Evolutionary conservation across 64 coral and sea anemone species (phyloP), one percentile per base, ranked within the genome.

Genomic region (Pocillopora damicornis): DNA sequence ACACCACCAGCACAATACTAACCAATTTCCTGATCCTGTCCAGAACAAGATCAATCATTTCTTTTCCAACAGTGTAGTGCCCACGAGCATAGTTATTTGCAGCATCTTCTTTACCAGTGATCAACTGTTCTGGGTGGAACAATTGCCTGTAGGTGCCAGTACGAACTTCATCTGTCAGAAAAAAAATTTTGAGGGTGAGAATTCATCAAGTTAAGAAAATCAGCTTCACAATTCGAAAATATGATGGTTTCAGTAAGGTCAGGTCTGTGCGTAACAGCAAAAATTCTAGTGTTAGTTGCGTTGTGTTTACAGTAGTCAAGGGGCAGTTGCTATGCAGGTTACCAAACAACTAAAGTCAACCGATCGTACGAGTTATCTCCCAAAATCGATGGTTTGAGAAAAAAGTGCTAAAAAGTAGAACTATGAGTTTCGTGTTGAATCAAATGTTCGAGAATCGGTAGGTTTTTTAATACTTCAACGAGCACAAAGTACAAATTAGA

Each of bases 71-170:
- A 18, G 75, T 77, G 75, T 77, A 77, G 75, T 77, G 75, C 34
- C 75, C 75, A 57, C 75, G 75, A 57, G 75, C 75, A 77, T 77
- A 77, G 75, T 77, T 77, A 15, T 77, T 77, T 22, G 75, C 75
- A 17, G 75, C 75, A 77, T 77, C 75, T 22, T 77, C 75, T 58
- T 77, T 77, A 42, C 75, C 75, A 8, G 75, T 77, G 16, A 77
- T 77, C 37, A 77, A 51, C 75, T 77, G 75, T 77, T 77, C 75
- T 77, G 75, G 75, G 75, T 77, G 75, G 17, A 77, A 77, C 15
- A 77, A 42, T 0, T 77, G 75, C 9, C 75, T 18, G 37, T 77
- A 77, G 17, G 75, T 77, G 0, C 75, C 75, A 22, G 75, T 58
- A 2, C 75, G 75, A 14, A 77, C 75, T 42, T 77, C 75, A 77